phyloP scores from a whole-genome alignment of 1,140 invertebrate species.

The Atopsyche davidsoni region DNA sequence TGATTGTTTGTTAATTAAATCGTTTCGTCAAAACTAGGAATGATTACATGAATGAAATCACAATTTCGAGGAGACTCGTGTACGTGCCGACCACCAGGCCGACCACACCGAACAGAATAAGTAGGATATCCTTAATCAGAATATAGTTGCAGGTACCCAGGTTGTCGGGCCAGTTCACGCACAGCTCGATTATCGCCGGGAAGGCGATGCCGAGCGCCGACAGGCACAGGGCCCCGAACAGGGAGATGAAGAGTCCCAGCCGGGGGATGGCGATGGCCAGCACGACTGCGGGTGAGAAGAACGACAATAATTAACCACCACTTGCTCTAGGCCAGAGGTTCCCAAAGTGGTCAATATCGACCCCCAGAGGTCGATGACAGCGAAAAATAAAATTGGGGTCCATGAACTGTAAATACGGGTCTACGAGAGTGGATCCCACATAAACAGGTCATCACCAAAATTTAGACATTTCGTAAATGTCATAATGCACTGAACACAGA shows the following conservation, averaged over 20 bases:
- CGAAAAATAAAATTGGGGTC: too few species aligned
- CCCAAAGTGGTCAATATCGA: too few species aligned
- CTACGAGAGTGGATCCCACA: too few species aligned
- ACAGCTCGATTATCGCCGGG: constrained; percentile 74
- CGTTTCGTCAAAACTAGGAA: too few species aligned
- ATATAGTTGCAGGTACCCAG: constrained; percentile 44
- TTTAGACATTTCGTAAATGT: too few species aligned
- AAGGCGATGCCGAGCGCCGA: constrained; percentile 81
- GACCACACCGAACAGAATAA: constrained; percentile 60
- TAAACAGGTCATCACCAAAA: too few species aligned
- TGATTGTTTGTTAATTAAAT: too few species aligned
- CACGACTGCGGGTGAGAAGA: constrained; percentile 55
- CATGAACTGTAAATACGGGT: too few species aligned
- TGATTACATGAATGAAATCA: constrained; percentile 38
- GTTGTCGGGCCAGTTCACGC: constrained; percentile 52
- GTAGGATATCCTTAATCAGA: constrained; percentile 51
- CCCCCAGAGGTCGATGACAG: too few species aligned
- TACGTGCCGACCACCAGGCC: constrained; percentile 67
- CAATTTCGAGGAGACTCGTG: constrained; percentile 58
- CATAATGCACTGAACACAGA: too few species aligned
- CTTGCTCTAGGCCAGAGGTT: too few species aligned
- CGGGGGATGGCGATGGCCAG: constrained; percentile 72
- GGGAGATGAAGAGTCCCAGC: constrained; percentile 82
- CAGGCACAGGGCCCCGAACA: constrained; percentile 81
- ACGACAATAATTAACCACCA: constrained; percentile 7